Evolutionary conservation across 2,888 invertebrate species (phyloP), one percentile per base, ranked within the genome.

Genomic region (Tenthredo scrophulariae): DNA sequence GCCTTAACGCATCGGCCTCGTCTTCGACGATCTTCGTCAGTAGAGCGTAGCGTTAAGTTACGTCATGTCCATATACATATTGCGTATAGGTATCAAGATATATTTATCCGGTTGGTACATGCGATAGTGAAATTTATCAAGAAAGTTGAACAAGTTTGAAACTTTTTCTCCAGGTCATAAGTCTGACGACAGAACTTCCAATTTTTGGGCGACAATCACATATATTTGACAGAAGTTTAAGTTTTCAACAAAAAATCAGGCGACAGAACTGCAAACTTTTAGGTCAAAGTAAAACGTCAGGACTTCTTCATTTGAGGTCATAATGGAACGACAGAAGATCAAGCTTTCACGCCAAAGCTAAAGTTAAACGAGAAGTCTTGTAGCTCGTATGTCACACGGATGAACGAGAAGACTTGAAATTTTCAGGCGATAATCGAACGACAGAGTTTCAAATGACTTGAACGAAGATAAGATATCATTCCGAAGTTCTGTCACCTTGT

Each of bases 1-100:
- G 87, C 86, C 87, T 84, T 84, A 58, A 65, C 54, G 67, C 85
- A 75, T 80, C 72, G 22, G 72, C n/a, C 46, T 50, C 37, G 79
- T 58, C 58, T 62, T 22, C n/a, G 72, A 29, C 33, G 18, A 7
- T 37, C 40, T 43, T 18, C 26, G 72, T 72, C 43, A 43, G n/a
- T 40, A 72, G 40, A 37, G 72, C 40, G 40, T 67, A 67, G 67
- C 29, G 29, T 29, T 18, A 26, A 6, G 29, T 67, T 62, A 26
- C 62, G 62, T 62, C 62, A 62, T 62, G 26, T 22, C 26, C 62
- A 62, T 62, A 62, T 22, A 62, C 26, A 62, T 62, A 22, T 58
- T 46, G n/a, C 50, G 3, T 1, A 46, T 46, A 46, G 18, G 50
- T 50, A 50, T 50, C 4, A 50, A 50, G 50, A 50, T 50, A 18